A percentile compares a stretch with the other conserved stretches of the same genome.
These are phyloP conservation scores for Siniperca undulata DNA, from an alignment of 2,797 vertebrate species.

Conservation along the genomic window DNA sequence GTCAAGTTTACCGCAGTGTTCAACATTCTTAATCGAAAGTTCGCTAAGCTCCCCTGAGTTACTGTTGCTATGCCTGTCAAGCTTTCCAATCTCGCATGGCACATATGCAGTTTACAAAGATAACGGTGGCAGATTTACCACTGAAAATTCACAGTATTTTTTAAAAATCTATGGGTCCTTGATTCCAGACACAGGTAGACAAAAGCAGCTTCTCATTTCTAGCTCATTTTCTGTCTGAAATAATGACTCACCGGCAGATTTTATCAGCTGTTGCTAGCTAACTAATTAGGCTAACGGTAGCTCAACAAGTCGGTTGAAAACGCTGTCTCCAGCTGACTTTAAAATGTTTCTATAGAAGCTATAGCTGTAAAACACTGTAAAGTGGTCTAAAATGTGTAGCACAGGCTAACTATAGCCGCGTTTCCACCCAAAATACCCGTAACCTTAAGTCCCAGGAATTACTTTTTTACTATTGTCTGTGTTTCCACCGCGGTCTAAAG, in stretches of 20 bases:
- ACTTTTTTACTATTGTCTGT: too few relatives aligned
- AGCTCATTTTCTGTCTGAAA: not conserved
- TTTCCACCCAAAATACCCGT: too few relatives aligned
- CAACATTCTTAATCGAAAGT: not conserved
- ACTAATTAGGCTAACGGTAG: not conserved
- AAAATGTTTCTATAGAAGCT: not conserved
- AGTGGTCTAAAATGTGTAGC: not conserved
- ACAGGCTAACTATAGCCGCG: not conserved
- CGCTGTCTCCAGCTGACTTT: not conserved
- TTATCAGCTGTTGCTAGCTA: not conserved
- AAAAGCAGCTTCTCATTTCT: not conserved
- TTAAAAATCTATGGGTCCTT: too few relatives aligned
- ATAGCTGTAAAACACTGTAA: not conserved
- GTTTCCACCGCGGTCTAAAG: too few relatives aligned
- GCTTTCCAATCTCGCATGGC: too few relatives aligned
- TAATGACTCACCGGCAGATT: not conserved
- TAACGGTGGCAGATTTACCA: not conserved
- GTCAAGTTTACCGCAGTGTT: conserved; percentile 2
- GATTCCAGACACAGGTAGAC: not conserved
- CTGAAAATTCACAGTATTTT: not conserved
- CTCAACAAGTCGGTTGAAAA: not conserved
- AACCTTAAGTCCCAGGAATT: too few relatives aligned
- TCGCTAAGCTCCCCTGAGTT: not conserved
- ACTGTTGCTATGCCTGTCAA: not conserved
- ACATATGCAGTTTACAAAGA: not conserved